These are phyloP conservation scores for Mesorhabditis spiculigera DNA, from an alignment of 2,888 invertebrate species.

Conservation along the genomic window DNA sequence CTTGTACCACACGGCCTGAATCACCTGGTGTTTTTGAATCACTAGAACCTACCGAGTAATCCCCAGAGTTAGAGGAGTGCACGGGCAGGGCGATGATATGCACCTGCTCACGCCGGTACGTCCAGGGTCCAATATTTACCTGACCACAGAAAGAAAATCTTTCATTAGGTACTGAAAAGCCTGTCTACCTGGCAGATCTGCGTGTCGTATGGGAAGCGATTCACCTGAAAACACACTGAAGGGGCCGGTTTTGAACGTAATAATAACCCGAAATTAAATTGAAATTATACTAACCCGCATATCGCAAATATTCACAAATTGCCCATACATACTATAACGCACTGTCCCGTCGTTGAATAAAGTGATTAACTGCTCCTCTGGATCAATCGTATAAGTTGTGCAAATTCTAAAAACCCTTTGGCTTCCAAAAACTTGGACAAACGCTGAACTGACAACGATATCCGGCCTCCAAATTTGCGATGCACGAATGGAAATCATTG, in stretches of 20 bases:
- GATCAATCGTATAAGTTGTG: slow-evolving; percentile 13
- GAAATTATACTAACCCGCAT: slow-evolving; percentile 3
- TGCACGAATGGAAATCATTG: not conserved
- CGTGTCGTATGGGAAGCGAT: slow-evolving; percentile 37
- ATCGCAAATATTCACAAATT: not conserved
- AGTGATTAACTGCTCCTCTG: slow-evolving; percentile 25
- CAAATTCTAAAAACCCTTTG: not conserved
- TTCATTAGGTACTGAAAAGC: not conserved
- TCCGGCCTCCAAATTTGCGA: not conserved
- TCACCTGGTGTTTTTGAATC: too few relatives aligned
- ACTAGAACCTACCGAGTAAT: not conserved
- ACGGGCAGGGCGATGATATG: not conserved
- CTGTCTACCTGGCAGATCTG: slow-evolving; percentile 28
- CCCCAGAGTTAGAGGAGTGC: not conserved
- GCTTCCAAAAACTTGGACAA: not conserved
- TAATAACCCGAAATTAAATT: not conserved
- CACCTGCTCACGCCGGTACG: slow-evolving; percentile 21
- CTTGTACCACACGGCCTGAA: too few relatives aligned
- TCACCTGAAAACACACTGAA: slow-evolving; percentile 17
- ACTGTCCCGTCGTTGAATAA: slow-evolving; percentile 30
- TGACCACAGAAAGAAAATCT: not conserved
- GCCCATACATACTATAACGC: slow-evolving; percentile 20
- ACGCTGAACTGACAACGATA: slow-evolving; percentile 6
- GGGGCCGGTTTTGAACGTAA: too few relatives aligned
- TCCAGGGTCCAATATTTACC: slow-evolving; percentile 35